Base-by-base conservation (phyloP, 2,113 vertebrate species). In the Phocoena sinus region DNA sequence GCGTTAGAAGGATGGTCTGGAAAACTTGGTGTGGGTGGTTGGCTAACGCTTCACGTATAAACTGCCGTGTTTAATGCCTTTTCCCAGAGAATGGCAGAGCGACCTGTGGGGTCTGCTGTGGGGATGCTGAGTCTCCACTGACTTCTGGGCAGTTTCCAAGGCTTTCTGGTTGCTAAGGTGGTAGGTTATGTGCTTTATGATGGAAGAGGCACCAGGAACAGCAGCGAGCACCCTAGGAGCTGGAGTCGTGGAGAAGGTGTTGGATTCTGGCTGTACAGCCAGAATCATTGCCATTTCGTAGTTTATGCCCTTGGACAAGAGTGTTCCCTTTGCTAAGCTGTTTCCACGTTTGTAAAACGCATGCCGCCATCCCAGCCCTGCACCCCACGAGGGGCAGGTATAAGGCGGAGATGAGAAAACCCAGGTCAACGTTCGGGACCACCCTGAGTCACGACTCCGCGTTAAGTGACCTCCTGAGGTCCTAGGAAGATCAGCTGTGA, bases 301-400 rank as follows among this genome's bases (percentile, higher is more conserved):
- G 28, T 38, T 26, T 3, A 13, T 0, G 4, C 12, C 5, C 44
- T 44, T 0, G 17, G 83, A 25, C 14, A 17, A 21, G 36, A 26
- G 21, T 0, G 8, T 0, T 26, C 11, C 28, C 33, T 80, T 62
- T 0, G 41, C 41, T 1, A 5, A 17, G 38, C 28, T 38, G 53
- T 2, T 47, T 62, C 62, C 36, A 23, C 0, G 0, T n/a, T 21
- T n/a, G 41, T 21, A 8, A 9, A 28, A 2, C 0, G 20, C 23
- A 25, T 0, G 33, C 38, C 8, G 2, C 47, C 9, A 8, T 13
- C 25, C 25, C 25, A 4, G 31, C 38, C 18, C 81, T 36, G 73
- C 6, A 18, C 26, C 17, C 31, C 12, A 9, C 41, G 1, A 0
- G 33, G 8, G 20, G 80, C 47, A 38, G 20, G 25, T 0, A 0